Base-by-base conservation (phyloP, 2,888 invertebrate species). In the Acronicta aceris region DNA sequence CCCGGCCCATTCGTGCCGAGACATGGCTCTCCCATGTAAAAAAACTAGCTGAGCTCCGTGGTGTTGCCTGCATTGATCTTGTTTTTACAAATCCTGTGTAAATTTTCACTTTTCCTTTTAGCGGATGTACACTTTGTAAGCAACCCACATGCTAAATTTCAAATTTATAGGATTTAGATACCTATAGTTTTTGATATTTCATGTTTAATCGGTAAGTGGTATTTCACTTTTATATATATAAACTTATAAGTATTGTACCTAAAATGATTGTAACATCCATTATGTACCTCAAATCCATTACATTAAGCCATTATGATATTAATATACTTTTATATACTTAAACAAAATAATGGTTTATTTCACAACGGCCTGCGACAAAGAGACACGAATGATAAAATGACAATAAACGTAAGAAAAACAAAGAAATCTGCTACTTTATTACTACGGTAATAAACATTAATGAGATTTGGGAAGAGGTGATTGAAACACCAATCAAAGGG, bases 401-500 rank as follows among this genome's bases (percentile, higher is more conserved):
- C 36, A 30, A 47, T 48, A 40, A 40, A 42, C 15, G 10, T 42
- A 46, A 59, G 48, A 47, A 50, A 54, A 73, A 67, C 59, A 65
- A 67, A 64, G 59, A 62, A 67, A 58, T 65, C 55, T 58, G 59
- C 58, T 63, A 68, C 62, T 72, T 74, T 72, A 79, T 74, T 79
- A 71, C 69, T 46, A 43, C 51, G 21, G 72, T 70, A 60, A 76
- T 79, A 81, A 79, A 79, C 78, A 65, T 74, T 81, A 82, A 84
- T 80, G 76, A 75, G 64, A 78, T 71, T 76, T 64, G 68, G 68
- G 71, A 57, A 66, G 72, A 59, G 69, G 68, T 71, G 78, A 73
- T 68, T 78, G 76, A 81, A 81, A 77, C 61, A 58, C 81, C 78
- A 81, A 78, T 80, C 77, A 79, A 78, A 77, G 10, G 76, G 71